A percentile compares a stretch with the other conserved stretches of the same genome.
phyloP scores from a whole-genome alignment of 2,797 vertebrate genomes.

The Hydrophis major region DNA sequence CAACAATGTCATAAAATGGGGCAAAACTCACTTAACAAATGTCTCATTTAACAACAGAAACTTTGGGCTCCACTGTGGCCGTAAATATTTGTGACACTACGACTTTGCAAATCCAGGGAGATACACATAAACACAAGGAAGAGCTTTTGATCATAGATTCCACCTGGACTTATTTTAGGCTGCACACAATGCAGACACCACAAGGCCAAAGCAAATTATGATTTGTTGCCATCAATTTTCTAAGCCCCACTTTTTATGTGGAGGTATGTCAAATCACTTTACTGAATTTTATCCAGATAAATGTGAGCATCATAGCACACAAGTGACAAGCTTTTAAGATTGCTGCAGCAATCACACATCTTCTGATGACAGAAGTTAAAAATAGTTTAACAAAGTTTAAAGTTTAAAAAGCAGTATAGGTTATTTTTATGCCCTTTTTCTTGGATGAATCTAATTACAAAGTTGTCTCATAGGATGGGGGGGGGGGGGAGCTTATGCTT shows the following conservation, averaged over 20 bases:
- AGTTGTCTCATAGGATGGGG: conserved; percentile 6
- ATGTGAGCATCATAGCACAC: conserved; percentile 45
- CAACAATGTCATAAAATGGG: neutral
- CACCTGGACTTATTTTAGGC: neutral
- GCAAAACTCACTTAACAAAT: neutral
- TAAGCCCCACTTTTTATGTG: conserved; percentile 29
- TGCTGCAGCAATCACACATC: conserved; percentile 62
- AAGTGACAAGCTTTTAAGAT: conserved; percentile 52
- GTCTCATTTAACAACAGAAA: neutral
- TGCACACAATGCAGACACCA: neutral
- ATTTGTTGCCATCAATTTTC: neutral
- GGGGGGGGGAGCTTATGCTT: neutral
- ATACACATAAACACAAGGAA: neutral
- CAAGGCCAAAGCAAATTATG: neutral
- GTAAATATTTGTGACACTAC: neutral
- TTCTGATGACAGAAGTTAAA: conserved; percentile 64
- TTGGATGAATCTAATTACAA: conserved; percentile 19
- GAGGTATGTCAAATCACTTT: conserved; percentile 31
- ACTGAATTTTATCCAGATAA: conserved; percentile 50
- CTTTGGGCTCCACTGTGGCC: neutral
- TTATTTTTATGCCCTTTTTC: conserved; percentile 29
- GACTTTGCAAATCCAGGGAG: neutral
- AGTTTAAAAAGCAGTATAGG: conserved; percentile 40
- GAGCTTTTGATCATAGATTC: neutral
- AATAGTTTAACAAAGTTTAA: conserved; percentile 29